phyloP scores from a whole-genome alignment of 2,113 vertebrate genomes.

The Terrapene triunguis region DNA sequence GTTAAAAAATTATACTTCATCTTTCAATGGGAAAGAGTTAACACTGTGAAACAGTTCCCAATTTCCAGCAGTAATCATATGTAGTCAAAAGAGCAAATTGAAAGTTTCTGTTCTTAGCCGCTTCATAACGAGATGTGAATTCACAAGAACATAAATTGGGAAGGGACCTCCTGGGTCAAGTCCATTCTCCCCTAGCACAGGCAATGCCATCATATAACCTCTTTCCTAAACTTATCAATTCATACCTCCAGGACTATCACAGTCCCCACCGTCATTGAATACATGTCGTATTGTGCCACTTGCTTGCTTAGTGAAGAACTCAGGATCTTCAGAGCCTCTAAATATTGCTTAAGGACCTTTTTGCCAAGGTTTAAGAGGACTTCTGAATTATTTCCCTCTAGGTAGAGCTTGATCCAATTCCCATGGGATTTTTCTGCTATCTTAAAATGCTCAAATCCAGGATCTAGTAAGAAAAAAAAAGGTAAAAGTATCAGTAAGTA shows the following conservation, averaged over 20 bases:
- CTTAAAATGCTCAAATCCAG: slow-evolving; percentile 91
- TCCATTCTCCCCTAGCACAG: neutral
- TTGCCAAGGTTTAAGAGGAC: slow-evolving; percentile 89
- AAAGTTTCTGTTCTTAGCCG: neutral
- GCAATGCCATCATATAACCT: neutral
- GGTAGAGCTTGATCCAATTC: slow-evolving; percentile 92
- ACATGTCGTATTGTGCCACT: slow-evolving; percentile 93
- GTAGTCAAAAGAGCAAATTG: neutral
- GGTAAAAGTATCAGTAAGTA: neutral
- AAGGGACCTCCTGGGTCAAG: neutral
- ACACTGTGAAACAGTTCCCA: neutral
- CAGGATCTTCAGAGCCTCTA: slow-evolving; percentile 89
- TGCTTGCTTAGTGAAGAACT: slow-evolving; percentile 90
- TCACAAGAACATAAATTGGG: neutral
- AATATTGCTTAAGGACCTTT: slow-evolving; percentile 92
- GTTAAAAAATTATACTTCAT: neutral
- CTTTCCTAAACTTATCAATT: neutral
- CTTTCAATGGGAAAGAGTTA: neutral
- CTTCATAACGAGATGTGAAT: neutral
- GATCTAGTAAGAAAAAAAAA: slow-evolving; percentile 79
- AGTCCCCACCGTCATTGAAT: slow-evolving; percentile 92
- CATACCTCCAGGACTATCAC: slow-evolving; percentile 90
- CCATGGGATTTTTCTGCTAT: slow-evolving; percentile 91
- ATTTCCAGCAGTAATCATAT: neutral
- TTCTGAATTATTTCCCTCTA: slow-evolving; percentile 91